phyloP scores from a whole-genome alignment of 1,140 invertebrate genomes.

The Rhizoglyphus robini region DNA sequence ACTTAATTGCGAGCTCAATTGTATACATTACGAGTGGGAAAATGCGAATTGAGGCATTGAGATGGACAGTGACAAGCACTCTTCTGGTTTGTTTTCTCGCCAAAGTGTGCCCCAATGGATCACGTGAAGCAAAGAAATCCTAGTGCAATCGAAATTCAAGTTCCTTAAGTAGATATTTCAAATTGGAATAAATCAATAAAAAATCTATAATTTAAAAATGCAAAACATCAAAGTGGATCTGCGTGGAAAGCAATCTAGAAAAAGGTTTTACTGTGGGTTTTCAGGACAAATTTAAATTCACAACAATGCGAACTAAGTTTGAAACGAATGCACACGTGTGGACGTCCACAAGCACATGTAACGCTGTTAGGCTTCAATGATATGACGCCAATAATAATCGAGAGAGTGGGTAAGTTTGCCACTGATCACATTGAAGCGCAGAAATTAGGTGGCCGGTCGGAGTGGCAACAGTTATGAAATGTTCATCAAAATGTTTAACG shows the following conservation, averaged over 20 bases:
- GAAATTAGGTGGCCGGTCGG: not conserved
- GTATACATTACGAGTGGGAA: not conserved
- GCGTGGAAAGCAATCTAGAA: slow-evolving; percentile 1
- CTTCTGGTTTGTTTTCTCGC: too few relatives aligned
- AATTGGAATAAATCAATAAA: slow-evolving; percentile 11
- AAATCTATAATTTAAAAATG: slow-evolving; percentile 14
- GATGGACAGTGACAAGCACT: too few relatives aligned
- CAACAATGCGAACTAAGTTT: too few relatives aligned
- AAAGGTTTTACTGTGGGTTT: not conserved
- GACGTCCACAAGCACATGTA: too few relatives aligned
- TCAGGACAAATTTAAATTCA: not conserved
- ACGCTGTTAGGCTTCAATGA: not conserved
- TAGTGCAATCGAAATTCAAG: slow-evolving; percentile 6
- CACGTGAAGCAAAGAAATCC: too few relatives aligned
- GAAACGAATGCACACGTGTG: too few relatives aligned
- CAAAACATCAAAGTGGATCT: not conserved
- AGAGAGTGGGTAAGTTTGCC: not conserved
- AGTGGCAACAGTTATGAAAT: not conserved
- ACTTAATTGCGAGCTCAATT: not conserved
- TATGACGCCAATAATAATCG: not conserved
- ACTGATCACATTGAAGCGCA: not conserved
- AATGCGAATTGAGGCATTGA: not conserved
- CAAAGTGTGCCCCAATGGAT: too few relatives aligned
- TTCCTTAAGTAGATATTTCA: not conserved
- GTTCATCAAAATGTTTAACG: slow-evolving; percentile 8